Base-by-base conservation (phyloP, 2,888 invertebrate species). In the Carterocephalus palaemon region DNA sequence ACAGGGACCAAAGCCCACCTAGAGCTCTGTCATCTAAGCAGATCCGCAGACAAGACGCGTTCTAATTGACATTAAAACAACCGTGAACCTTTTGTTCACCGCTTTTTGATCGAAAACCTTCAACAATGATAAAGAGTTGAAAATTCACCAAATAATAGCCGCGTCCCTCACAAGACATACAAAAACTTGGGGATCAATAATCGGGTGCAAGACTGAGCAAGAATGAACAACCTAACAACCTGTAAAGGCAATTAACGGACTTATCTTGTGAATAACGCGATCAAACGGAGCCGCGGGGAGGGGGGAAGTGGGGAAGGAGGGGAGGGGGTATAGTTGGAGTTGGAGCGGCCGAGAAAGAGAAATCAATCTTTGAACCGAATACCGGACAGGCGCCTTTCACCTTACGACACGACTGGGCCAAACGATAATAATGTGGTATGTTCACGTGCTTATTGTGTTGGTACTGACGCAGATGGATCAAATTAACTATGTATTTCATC, bases 321-420 rank as follows among this genome's bases (percentile, higher is more conserved):
- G 60, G 54, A 56, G 59, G 62, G 68, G 59, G 70, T 69, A 66
- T 64, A 67, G 67, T 68, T 67, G 59, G 65, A 67, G 67, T 68
- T 67, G 59, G 65, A 60, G 28, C 34, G 28, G 60, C 64, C 59
- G 64, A 73, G 73, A 70, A 73, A 75, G 73, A 78, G 80, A 63
- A 81, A 83, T 84, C 83, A 81, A 84, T 83, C 82, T 80, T 76
- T 71, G 70, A 63, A 60, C 61, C 54, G 65, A 73, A 77, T 70
- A 69, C 62, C 55, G 64, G 67, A 66, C 64, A 47, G 47, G 2
- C 16, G 8, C 2, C 12, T 2, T 60, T 75, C 62, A 67, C 1
- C 52, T 0, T 3, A 54, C 75, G 77, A 75, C 46, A 59, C 60
- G 64, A 62, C 39, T 19, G n/a, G n/a, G n/a, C 2, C 22, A 10